Base-by-base conservation (phyloP, 23 tunicate species). In the Clavelina lepadiformis region DNA sequence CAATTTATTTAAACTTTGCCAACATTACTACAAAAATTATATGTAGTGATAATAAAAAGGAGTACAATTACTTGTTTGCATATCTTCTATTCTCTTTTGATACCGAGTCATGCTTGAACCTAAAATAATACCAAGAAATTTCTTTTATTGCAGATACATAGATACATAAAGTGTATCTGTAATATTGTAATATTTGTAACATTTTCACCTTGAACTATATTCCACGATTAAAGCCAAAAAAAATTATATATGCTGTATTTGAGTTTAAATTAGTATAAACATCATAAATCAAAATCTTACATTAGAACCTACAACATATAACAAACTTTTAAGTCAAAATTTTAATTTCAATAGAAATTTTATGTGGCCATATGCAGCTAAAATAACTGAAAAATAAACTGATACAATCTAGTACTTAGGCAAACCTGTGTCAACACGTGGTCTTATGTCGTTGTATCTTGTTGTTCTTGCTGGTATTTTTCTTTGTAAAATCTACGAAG, bases 391-490 rank as follows among this genome's bases (percentile, higher is more conserved):
- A 13, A 18, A 18, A 20, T 8, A 8, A 18, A 18, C 18, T 13
- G 18, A 18, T 8, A 19, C 20, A 21, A 18, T 13, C 20, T 8
- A 8, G 20, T 55, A 8, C n/a, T n/a, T n/a, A n/a, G n/a, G 32
- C 63, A 33, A 30, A 86, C 95, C 95, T 49, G 95, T 86, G 49
- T 86, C 86, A 28, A 86, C 86, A 50, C 95, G 79, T 47, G 95
- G 51, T 38, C 34, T 20, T 3, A 86, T 65, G 45, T 65, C 70
- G 34, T 47, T 79, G 50, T 86, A 86, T 37, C 69, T 72, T 62
- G 68, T 71, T 58, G 61, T 86, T n/a, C n/a, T n/a, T 2, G 85
- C 46, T n/a, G 95, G 95, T 49, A 86, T 67, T 79, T 72, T 79
- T 49, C 81, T 55, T 50, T 86, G 86, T 23, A 86, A 57, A 58